Conservation (phyloP, 2,797 vertebrate species). For the Gobionotothen gibberifrons region DNA sequence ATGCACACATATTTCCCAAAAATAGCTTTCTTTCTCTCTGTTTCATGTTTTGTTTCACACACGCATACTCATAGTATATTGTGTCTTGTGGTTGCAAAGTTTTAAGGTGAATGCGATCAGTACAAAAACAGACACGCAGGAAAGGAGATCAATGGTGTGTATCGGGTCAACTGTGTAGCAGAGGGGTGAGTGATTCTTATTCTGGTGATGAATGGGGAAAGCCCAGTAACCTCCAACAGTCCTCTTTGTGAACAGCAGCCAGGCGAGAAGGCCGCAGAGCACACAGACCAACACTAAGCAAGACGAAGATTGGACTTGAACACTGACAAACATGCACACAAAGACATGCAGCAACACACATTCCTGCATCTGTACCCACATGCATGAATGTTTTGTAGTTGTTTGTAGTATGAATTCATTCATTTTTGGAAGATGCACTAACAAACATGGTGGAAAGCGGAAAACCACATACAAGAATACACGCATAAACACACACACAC, state of each 20-base stretch:
- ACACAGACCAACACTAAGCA: conserved; percentile 62
- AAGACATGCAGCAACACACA: conserved; percentile 16
- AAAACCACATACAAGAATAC: conserved; percentile 49
- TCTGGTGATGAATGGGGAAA: conserved; percentile 78
- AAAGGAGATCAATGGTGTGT: conserved; percentile 52
- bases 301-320: conserved; percentile 57
- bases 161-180: conserved; percentile 58
- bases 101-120: conserved; percentile 43
- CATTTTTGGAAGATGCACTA: conserved; percentile 52
- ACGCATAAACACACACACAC: not conserved
- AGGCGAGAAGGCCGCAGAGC: conserved; percentile 64
- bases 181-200: conserved; percentile 71
- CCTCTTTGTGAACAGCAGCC: conserved; percentile 70
- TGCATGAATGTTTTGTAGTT: conserved; percentile 21
- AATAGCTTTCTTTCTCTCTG: not conserved
- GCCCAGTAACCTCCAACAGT: conserved; percentile 81
- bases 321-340: conserved; percentile 35
- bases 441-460: conserved; percentile 35
- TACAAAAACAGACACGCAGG: conserved; percentile 41
- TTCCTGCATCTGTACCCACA: conserved; percentile 32
- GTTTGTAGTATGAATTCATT: conserved; percentile 49
- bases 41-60: conserved; percentile 17
- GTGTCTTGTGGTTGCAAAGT: conserved; percentile 32
- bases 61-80: conserved; percentile 5
- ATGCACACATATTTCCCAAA: not conserved